phyloP scores from a whole-genome alignment of 2,888 invertebrate genomes.

The Rotaria sp. region DNA sequence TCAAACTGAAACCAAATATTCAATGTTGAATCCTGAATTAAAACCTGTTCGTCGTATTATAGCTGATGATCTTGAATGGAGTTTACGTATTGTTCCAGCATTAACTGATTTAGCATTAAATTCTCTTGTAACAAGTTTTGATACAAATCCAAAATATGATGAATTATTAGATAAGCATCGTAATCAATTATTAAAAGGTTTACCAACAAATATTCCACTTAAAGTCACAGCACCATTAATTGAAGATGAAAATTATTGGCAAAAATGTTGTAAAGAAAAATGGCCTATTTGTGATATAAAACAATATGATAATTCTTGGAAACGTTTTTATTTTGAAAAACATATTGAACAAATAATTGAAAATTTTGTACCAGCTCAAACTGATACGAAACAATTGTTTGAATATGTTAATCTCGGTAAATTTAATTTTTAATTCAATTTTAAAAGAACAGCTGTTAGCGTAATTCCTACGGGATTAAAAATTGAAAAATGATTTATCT shows the following conservation, averaged over 20 bases:
- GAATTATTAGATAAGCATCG: constrained; percentile 50
- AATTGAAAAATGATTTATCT: too few relatives aligned
- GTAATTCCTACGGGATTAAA: too few relatives aligned
- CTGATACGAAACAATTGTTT: constrained; percentile 26
- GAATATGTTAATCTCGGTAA: constrained; percentile 31
- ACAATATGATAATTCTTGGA: constrained; percentile 52
- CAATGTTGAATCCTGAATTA: constrained; percentile 6
- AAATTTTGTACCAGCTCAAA: constrained; percentile 51
- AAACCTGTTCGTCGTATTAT: constrained; percentile 49
- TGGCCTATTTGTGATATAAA: constrained; percentile 54
- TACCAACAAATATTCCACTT: constrained; percentile 51
- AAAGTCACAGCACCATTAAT: constrained; percentile 55
- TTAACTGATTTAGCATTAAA: constrained; percentile 50
- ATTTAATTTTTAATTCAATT: not conserved
- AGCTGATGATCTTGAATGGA: constrained; percentile 56
- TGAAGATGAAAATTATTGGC: constrained; percentile 55
- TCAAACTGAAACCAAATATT: not conserved
- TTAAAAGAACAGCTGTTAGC: too few relatives aligned
- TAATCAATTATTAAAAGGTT: constrained; percentile 50
- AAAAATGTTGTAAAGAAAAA: constrained; percentile 51
- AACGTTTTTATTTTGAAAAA: constrained; percentile 55
- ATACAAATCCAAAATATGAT: constrained; percentile 47
- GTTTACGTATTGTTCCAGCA: constrained; percentile 53
- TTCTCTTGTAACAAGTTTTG: constrained; percentile 53
- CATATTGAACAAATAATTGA: constrained; percentile 52